Base-by-base conservation (phyloP, 1,140 invertebrate species). In the Ganaspis sp. region DNA sequence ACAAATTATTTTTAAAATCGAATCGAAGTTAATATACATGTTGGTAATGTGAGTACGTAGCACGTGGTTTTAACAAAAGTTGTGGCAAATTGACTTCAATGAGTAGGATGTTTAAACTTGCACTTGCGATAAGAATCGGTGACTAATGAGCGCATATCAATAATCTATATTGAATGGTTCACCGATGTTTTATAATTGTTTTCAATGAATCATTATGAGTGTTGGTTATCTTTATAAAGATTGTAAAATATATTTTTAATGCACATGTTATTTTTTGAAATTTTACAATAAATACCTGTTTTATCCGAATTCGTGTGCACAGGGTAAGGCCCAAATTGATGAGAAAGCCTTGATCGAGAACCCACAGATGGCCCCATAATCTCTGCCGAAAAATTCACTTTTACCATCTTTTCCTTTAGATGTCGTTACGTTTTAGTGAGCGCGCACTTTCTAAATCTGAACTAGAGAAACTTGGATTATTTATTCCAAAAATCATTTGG, bases 311-410 rank as follows among this genome's bases (percentile, higher is more conserved):
- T n/a, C 8, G 6, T 17, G 6, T 23, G 21, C 11, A 12, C 12
- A 15, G 54, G 54, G 21, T 64, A 64, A 64, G 54, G 54, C 54
- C 54, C 54, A 29, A 64, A 64, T 23, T 64, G 21, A 9, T 64
- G 42, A 26, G 5, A 54, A 40, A 69, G 70, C 70, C 80, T 78
- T 54, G 11, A 0, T 1, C 15, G 53, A 6, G 70, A 54, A 17
- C 76, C 75, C 69, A 73, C 19, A 83, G 81, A 83, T 83, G 78
- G 78, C 76, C 19, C 5, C 26, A 17, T 23, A 11, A 53, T 76
- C 38, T 40, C 49, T 58, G 38, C 42, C 21, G 37, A 40, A 69
- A 71, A 23, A 21, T 37, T 9, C 4, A n/a, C 38, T 34, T 72
- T 26, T 37, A 11, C 9, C 21, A 40, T 21, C 0, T 0, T 12